These are phyloP conservation scores for Venustaconcha ellipsiformis DNA, from an alignment of 1,140 invertebrate genomes.

Conservation along the genomic window DNA sequence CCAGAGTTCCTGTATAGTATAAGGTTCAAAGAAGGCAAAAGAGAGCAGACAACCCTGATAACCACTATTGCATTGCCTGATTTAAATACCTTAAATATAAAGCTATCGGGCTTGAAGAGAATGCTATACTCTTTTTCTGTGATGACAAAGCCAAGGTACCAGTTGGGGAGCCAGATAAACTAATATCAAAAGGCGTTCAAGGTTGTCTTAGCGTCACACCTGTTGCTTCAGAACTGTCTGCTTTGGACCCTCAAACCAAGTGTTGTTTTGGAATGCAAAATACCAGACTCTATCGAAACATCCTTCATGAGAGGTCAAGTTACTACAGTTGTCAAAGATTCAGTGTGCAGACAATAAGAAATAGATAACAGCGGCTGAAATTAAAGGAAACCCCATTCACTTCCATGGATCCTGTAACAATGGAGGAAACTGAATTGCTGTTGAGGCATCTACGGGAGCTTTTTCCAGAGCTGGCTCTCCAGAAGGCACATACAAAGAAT, in stretches of 20 bases:
- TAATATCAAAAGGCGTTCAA: slow-evolving; percentile 27
- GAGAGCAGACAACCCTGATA: no score
- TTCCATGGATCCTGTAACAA: neutral
- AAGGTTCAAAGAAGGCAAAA: no score
- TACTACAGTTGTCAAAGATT: slow-evolving; percentile 24
- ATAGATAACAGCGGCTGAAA: neutral
- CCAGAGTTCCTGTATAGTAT: no score
- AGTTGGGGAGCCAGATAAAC: slow-evolving; percentile 25
- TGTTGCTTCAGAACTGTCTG: neutral
- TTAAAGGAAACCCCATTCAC: slow-evolving; percentile 6
- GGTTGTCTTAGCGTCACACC: slow-evolving; percentile 23
- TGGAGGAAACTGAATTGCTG: neutral
- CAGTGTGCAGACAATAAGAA: slow-evolving; percentile 15
- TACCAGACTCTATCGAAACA: slow-evolving; percentile 19
- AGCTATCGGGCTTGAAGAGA: slow-evolving; percentile 19
- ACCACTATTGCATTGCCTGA: neutral
- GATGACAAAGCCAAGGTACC: slow-evolving; percentile 35
- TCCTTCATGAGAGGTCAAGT: slow-evolving; percentile 32
- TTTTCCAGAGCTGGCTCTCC: neutral
- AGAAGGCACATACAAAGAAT: slow-evolving; percentile 11
- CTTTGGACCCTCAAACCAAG: slow-evolving; percentile 28
- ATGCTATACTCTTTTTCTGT: neutral
- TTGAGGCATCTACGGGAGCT: neutral
- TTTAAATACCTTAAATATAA: slow-evolving; percentile 28
- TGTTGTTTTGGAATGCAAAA: slow-evolving; percentile 14